These are phyloP conservation scores for Syncerus caffer DNA, from an alignment of 2,797 vertebrate genomes.

Conservation along the genomic window DNA sequence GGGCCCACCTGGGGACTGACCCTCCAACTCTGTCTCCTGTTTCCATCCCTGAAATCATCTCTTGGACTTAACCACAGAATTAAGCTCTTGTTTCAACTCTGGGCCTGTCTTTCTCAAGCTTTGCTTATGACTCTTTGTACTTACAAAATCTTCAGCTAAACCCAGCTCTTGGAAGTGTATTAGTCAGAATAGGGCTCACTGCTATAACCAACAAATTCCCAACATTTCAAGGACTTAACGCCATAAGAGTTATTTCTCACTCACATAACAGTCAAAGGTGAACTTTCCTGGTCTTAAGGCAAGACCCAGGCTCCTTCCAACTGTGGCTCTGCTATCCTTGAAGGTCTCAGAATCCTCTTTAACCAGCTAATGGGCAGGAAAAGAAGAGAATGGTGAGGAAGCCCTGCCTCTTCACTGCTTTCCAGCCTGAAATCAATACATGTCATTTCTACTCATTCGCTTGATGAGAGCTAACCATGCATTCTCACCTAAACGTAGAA, in stretches of 20 bases:
- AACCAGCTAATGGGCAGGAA: not conserved
- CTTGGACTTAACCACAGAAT: not conserved
- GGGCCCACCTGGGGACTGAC: not conserved
- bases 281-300: not conserved
- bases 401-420: not conserved
- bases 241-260: not conserved
- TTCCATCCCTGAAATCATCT: constrained; percentile 14
- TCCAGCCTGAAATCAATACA: not conserved
- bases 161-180: not conserved
- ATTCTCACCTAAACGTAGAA: not conserved
- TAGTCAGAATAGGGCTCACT: not conserved
- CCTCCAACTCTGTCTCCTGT: not conserved
- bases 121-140: not conserved
- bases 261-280: not conserved
- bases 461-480: not conserved
- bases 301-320: not conserved
- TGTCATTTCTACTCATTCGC: not conserved
- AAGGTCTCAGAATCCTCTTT: not conserved
- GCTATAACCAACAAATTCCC: not conserved
- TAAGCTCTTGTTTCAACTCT: not conserved
- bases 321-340: not conserved
- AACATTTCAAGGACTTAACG: not conserved
- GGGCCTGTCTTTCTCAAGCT: not conserved
- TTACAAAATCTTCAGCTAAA: not conserved
- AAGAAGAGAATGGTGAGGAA: not conserved